Evolutionary conservation across 2,888 invertebrate genomes (phyloP), one percentile per base, ranked within the genome.

Genomic region (Amiota communis): DNA sequence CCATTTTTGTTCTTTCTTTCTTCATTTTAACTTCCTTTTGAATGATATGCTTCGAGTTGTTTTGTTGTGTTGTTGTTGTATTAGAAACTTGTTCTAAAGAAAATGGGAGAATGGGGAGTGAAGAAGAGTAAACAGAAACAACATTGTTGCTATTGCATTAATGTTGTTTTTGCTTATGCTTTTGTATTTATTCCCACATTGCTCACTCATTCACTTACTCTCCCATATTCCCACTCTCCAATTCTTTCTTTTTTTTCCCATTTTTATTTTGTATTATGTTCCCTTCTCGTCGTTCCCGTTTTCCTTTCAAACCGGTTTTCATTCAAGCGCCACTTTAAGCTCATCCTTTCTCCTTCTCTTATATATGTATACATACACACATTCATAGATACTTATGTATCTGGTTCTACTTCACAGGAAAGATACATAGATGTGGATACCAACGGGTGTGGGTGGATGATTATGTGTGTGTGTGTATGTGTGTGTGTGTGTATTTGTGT

Each of bases 251-350:
- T 36, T 36, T 36, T 36, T 6, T 36, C 6, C 6, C 36, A 2
- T 4, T 36, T 36, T 36, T 36, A 4, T 6, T 36, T 36, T 36
- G 2, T 57, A 65, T 13, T 49, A 69, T 47, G 63, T 70, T 12
- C 17, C 49, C 17, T 12, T 23, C n/a, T 65, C n/a, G n/a, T n/a
- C n/a, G 63, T 70, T 12, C 17, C 49, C 17, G 9, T 23, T 11
- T 65, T 15, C 23, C 71, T 63, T 17, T 71, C 15, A 77, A 76
- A 75, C 64, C 77, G 78, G 74, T 76, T 79, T 75, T 75, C 75
- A 64, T 78, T 73, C 79, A 83, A 83, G 80, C 81, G 81, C 79
- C 80, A 83, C 83, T 83, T 81, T 80, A 78, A 84, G 84, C 82
- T 78, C 83, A 78, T 80, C 83, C 78, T 80, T 48, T 48, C 78